Conservation (phyloP, 2,113 vertebrate species). For the Corythornis vintsioides region DNA sequence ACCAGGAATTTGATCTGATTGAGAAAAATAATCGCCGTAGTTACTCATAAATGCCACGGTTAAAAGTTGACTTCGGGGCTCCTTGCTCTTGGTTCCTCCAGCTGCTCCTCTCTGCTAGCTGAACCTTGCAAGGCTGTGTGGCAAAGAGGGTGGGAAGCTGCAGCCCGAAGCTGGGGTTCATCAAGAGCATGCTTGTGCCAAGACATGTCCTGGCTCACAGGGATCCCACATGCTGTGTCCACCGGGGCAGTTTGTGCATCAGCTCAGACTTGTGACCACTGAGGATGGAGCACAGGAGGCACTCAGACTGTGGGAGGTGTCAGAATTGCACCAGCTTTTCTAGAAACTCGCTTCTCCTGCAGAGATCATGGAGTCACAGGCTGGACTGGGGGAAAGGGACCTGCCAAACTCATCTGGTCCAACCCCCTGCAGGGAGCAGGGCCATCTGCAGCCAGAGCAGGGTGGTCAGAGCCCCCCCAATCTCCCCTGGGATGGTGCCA, state of each 20-base stretch:
- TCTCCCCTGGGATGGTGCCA: too few relatives aligned
- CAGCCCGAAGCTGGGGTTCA: neutral
- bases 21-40: conserved; percentile 19
- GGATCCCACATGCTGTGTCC: accelerated
- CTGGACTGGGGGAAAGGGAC: too few relatives aligned
- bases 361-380: neutral
- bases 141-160: neutral
- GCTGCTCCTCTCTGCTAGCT: neutral
- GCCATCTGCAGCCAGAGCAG: too few relatives aligned
- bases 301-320: accelerated
- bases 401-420: too few relatives aligned
- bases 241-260: accelerated
- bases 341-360: accelerated
- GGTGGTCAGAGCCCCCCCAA: too few relatives aligned
- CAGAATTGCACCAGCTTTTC: neutral
- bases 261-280: accelerated
- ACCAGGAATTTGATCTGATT: neutral
- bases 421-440: too few relatives aligned
- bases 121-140: neutral
- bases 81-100: neutral
- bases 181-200: neutral
- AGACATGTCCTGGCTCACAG: neutral
- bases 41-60: conserved; percentile 12
- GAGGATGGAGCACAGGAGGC: neutral
- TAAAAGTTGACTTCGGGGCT: conserved; percentile 23